phyloP scores from a whole-genome alignment of 2,113 vertebrate species.

The Psittacus erithacus region DNA sequence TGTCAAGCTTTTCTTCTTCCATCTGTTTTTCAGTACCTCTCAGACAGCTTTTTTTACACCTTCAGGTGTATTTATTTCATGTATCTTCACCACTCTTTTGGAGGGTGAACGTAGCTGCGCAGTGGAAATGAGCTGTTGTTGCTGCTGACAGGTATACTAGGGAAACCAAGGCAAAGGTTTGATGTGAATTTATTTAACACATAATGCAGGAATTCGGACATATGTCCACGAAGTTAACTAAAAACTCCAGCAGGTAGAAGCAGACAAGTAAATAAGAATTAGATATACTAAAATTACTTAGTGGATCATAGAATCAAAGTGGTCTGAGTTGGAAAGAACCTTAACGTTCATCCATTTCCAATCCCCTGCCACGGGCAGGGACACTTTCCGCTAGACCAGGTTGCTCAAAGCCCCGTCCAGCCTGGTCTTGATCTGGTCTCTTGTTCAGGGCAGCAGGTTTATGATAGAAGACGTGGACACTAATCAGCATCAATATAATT shows the following conservation, averaged over 20 bases:
- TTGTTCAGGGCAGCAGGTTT: background rate
- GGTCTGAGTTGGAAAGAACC: background rate
- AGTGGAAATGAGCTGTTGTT: background rate
- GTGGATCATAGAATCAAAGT: background rate
- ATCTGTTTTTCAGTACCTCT: background rate
- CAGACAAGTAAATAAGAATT: background rate
- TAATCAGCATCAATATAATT: background rate
- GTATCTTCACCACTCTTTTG: background rate
- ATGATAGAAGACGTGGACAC: background rate
- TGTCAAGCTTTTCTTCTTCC: background rate
- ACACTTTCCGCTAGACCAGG: background rate
- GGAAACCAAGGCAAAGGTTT: background rate
- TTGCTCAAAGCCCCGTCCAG: background rate
- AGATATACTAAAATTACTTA: background rate
- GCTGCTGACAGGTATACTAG: rapidly evolving
- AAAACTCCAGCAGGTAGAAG: background rate
- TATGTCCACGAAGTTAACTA: background rate
- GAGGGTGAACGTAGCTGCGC: background rate
- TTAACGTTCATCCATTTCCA: background rate
- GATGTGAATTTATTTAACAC: background rate
- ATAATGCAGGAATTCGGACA: background rate
- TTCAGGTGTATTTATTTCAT: background rate
- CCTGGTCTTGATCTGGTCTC: background rate
- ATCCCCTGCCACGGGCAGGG: background rate
- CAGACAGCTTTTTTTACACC: background rate